phyloP scores from a whole-genome alignment of 2,888 invertebrate genomes.

The Unio pictorum region DNA sequence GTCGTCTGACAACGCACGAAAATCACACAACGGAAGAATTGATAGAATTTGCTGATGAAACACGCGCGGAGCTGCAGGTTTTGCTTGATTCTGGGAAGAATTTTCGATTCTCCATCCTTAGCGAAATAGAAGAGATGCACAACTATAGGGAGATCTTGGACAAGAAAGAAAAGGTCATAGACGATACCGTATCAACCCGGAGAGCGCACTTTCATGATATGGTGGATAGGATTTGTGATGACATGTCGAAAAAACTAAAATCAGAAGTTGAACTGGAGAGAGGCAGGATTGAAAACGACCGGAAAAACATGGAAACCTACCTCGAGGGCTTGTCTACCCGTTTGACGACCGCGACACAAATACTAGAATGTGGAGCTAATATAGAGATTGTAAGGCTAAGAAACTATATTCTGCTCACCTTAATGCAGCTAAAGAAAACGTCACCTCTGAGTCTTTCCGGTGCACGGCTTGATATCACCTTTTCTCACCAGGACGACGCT shows the following conservation, averaged over 20 bases:
- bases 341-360: conserved; percentile 38
- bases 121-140: conserved; percentile 30
- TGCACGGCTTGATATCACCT: conserved; percentile 23
- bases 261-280: conserved; percentile 20
- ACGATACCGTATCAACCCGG: conserved; percentile 13
- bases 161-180: conserved; percentile 12
- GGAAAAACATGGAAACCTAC: conserved; percentile 23
- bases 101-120: conserved; percentile 25
- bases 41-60: conserved; percentile 19
- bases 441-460: conserved; percentile 23
- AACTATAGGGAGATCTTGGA: conserved; percentile 17
- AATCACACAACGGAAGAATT: conserved; percentile 37
- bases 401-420: conserved; percentile 19
- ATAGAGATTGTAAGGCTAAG: conserved; percentile 28
- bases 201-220: conserved; percentile 24
- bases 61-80: conserved; percentile 21
- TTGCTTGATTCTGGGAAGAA: conserved; percentile 26
- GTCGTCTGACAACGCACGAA: conserved; percentile 33
- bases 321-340: conserved; percentile 28
- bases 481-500: conserved; percentile 27
- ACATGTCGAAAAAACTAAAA: conserved; percentile 18
- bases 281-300: conserved; percentile 23
- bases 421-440: conserved; percentile 23
- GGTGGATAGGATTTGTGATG: conserved; percentile 23
- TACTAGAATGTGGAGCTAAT: conserved; percentile 40